Base-by-base conservation (phyloP, 1,140 invertebrate genomes). In the Chymomyza costata region DNA sequence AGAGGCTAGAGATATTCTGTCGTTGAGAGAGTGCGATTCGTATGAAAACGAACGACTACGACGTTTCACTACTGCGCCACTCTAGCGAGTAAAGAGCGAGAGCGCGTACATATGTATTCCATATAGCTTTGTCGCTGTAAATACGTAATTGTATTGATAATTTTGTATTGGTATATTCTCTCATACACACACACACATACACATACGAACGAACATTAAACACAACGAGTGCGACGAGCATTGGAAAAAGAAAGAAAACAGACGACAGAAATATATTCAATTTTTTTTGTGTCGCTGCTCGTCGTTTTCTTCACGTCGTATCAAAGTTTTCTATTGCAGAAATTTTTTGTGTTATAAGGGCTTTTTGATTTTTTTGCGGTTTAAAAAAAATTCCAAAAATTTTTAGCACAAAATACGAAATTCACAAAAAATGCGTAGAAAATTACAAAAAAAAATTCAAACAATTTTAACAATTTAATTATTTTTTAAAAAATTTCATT, bases 171-270 rank as follows among this genome's bases (percentile, higher is more conserved):
- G 71, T 80, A 55, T 50, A 50, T 48, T 50, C 38, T 66, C 38
- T 63, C 71, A 66, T 66, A 62, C 58, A 78, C 71, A 34, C 5
- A 71, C 63, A 71, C 73, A 78, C 59, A 78, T 6, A 15, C 35
- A 38, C 35, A 38, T 17, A 16, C 13, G 49, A 46, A 67, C 58
- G 25, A 53, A 54, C 65, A 57, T 38, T 48, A 55, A 5, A 16
- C 10, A 40, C 63, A 68, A 63, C 49, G 81, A 83, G 81, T 83
- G 81, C 69, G 81, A 83, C 69, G 63, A 83, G 81, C 74, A 83
- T 76, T 83, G 74, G 63, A 84, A 84, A 84, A 84, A 82, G 81
- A 84, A 84, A 83, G 82, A 84, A 84, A 84, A 84, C 76, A 83
- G 81, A 74, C 65, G 66, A 71, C 81, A 81, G 67, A 68, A 58